Evolutionary conservation across 1,140 invertebrate genomes (phyloP).

Genomic region (Drosophila gunungcola): DNA sequence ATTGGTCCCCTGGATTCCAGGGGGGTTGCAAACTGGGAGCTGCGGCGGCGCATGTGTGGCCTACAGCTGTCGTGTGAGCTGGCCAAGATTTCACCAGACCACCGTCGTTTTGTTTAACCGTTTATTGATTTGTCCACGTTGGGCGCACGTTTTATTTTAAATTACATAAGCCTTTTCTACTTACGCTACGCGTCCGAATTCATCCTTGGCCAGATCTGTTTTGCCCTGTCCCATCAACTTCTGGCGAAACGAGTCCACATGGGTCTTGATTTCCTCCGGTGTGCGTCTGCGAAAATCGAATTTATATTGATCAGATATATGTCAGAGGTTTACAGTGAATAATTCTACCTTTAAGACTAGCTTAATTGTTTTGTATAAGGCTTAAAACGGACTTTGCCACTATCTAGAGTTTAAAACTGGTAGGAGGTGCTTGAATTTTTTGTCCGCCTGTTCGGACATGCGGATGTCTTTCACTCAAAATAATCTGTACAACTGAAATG

Average conservation of each 20-base stretch:
- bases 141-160: slow-evolving; percentile 52
- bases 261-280: slow-evolving; percentile 91
- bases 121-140: slow-evolving; percentile 76
- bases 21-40: slow-evolving; percentile 8
- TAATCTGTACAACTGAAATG: slow-evolving; percentile 82
- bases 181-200: slow-evolving; percentile 91
- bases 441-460: slow-evolving; percentile 18
- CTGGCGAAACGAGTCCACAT: slow-evolving; percentile 92
- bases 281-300: slow-evolving; percentile 87
- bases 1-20: slow-evolving; percentile 41
- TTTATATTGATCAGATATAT: background rate
- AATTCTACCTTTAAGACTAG: slow-evolving; percentile 42
- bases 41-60: slow-evolving; percentile 33
- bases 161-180: slow-evolving; percentile 85
- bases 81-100: slow-evolving; percentile 60
- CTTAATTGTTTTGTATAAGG: slow-evolving; percentile 4
- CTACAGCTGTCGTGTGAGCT: slow-evolving; percentile 54
- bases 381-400: background rate
- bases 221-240: slow-evolving; percentile 88
- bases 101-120: slow-evolving; percentile 50
- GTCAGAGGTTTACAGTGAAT: background rate
- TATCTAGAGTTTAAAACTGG: slow-evolving; percentile 14
- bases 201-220: slow-evolving; percentile 87
- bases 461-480: slow-evolving; percentile 70
- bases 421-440: slow-evolving; percentile 7